Conservation (phyloP, 2,888 invertebrate species). For the Mimas tiliae region DNA sequence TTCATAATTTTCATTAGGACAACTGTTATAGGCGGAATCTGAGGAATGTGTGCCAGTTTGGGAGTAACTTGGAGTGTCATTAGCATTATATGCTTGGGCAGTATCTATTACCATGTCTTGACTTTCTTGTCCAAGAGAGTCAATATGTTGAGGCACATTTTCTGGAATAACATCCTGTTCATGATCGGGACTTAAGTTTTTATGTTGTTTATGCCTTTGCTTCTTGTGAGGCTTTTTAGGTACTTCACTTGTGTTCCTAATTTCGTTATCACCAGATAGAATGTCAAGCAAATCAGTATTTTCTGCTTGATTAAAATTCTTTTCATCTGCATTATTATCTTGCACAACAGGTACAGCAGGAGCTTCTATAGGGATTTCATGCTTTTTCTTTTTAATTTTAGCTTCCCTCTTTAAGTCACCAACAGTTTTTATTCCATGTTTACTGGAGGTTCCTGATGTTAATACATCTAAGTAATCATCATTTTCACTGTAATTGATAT, state of each 20-base stretch:
- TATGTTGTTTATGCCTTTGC: conserved; percentile 62
- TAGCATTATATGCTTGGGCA: conserved; percentile 50
- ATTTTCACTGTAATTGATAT: conserved; percentile 84
- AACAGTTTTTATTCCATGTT: conserved; percentile 68
- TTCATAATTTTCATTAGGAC: conserved; percentile 76
- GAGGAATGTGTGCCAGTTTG: conserved; percentile 67
- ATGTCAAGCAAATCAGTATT: conserved; percentile 70
- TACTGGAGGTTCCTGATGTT: conserved; percentile 68
- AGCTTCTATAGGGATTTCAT: conserved; percentile 55
- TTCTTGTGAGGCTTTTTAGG: conserved; percentile 66
- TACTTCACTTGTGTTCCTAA: conserved; percentile 56
- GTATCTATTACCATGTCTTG: conserved; percentile 34
- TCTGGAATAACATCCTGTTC: conserved; percentile 42
- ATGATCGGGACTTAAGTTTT: conserved; percentile 63
- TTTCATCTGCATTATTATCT: conserved; percentile 54
- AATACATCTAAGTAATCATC: conserved; percentile 81
- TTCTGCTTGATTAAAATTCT: conserved; percentile 57
- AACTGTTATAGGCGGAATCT: conserved; percentile 77
- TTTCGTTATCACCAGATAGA: conserved; percentile 61
- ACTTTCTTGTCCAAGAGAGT: conserved; percentile 38
- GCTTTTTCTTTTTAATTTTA: conserved; percentile 70
- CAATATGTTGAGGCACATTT: conserved; percentile 40
- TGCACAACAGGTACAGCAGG: conserved; percentile 44
- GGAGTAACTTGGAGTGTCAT: conserved; percentile 61
- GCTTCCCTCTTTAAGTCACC: conserved; percentile 74